Base-by-base conservation (phyloP, 2,797 vertebrate species). In the Gadopsis marmoratus region DNA sequence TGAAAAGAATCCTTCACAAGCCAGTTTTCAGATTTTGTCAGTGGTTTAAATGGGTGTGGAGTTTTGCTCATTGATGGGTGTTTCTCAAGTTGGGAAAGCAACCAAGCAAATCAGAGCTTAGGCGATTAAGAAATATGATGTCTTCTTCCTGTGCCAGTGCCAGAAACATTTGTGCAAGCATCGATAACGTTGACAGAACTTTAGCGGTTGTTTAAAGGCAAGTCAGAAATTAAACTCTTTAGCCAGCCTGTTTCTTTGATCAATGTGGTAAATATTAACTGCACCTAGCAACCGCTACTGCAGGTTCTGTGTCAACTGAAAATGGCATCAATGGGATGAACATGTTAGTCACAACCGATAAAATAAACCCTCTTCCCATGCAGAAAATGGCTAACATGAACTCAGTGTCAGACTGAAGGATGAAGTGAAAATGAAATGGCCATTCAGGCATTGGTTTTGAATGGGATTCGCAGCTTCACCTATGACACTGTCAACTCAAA, bases 401-500 rank as follows among this genome's bases (percentile, higher is more conserved):
- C 76, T 58, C 56, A 50, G 2, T 50, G 69, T 68, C 69, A 70
- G 31, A 72, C 60, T 41, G 35, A 69, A 37, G 65, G 48, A 74
- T 35, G 35, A 58, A 64, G 60, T 75, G 48, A 59, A 65, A 58
- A 72, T 11, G 8, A 43, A 79, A 81, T 7, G 0, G 9, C 48
- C 7, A 21, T 48, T 74, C 33, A 54, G 53, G 35, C 21, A 26
- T 4, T 9, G 53, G 61, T 50, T 79, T 37, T 50, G 21, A 82
- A 74, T 33, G 31, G 17, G 59, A 83, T 79, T 83, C 67, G 68
- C 51, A 74, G 59, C 58, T 78, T 81, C 71, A 82, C 64, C 61
- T 72, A 81, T 55, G 71, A 76, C 79, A 76, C 71, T 80, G 74
- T 85, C 79, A 70, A 35, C 51, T 85, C 56, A 62, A 83, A 86